Evolutionary conservation across 1,140 invertebrate genomes (phyloP).

Genomic region (Lepidurus arcticus): DNA sequence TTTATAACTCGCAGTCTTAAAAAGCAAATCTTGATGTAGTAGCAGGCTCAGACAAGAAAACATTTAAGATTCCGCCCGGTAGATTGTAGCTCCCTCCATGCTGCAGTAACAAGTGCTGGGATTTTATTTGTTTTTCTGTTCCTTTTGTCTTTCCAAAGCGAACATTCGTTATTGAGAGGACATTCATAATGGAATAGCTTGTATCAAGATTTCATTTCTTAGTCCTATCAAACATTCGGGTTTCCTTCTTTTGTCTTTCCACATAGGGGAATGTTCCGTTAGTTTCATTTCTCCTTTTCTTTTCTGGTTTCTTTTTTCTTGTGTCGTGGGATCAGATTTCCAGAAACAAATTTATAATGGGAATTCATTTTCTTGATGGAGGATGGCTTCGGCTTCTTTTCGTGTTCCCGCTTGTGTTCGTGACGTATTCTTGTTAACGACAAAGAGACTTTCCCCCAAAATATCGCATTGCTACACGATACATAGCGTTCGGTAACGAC

Average conservation of each 20-base stretch:
- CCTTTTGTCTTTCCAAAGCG: not conserved
- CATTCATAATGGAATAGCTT: not conserved
- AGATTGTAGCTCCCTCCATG: slow-evolving; percentile 18
- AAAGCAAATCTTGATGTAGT: not conserved
- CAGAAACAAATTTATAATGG: not conserved
- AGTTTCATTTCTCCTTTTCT: not conserved
- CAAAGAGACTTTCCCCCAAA: too few species aligned
- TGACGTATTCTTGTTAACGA: not conserved
- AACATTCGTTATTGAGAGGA: not conserved
- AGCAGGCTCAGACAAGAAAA: not conserved
- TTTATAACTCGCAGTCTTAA: not conserved
- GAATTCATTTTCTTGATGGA: not conserved
- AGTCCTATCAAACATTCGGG: not conserved
- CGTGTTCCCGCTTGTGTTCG: slow-evolving; percentile 17
- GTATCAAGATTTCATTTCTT: not conserved
- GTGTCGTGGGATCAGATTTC: not conserved
- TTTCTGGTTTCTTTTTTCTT: not conserved
- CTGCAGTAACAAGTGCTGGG: not conserved
- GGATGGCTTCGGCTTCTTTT: slow-evolving; percentile 18
- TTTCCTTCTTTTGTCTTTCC: not conserved
- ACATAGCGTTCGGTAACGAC: too few species aligned
- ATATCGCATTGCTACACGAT: too few species aligned
- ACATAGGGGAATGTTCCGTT: not conserved
- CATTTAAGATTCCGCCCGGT: not conserved
- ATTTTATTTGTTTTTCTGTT: not conserved